Evolutionary conservation across 2,888 invertebrate genomes (phyloP), one percentile per base, ranked within the genome.

Genomic region (Oxytorus armatus): DNA sequence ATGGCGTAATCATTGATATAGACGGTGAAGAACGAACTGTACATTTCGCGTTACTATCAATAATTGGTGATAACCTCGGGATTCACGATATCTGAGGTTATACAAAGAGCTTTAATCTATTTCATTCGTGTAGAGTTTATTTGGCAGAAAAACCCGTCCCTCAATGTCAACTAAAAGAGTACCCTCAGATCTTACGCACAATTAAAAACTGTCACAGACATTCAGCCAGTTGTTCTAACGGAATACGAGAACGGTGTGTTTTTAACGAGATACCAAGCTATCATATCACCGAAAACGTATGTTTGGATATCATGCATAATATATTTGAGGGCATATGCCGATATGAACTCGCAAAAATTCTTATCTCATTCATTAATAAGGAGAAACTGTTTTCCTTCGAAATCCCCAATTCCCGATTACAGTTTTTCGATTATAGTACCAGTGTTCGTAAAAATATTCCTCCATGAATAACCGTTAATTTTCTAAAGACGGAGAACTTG

Each of bases 291-390:
- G 33, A 73, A 21, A 82, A 84, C 66, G 18, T 76, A 0, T 42
- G 25, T 63, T 18, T 83, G 10, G 83, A 84, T 59, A 21, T 69
- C 4, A 84, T 79, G 59, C 85, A 85, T 47, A 81, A 84, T 77
- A 25, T 85, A 7, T 68, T 65, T 47, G 78, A 83, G 75, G 84
- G 82, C 0, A 33, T 85, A 5, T 77, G 78, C 25, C 78, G 81
- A 1, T 75, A 75, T 44, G 81, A 78, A 5, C 33, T 78, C 14
- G 33, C 59, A 3, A 55, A 81, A 74, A 79, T 85, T 75, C 53
- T 83, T 29, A 51, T 70, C 66, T 8, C 8, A n/a, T 75, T 80
- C 33, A 83, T 82, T 42, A 47, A 59, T 23, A 4, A 51, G 0
- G 51, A 14, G 8, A 72, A 14, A 23, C 49, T 59, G 16, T 77